These are phyloP conservation scores for Lomographa bimaculata DNA, from an alignment of 2,888 invertebrate genomes.

Conservation along the genomic window DNA sequence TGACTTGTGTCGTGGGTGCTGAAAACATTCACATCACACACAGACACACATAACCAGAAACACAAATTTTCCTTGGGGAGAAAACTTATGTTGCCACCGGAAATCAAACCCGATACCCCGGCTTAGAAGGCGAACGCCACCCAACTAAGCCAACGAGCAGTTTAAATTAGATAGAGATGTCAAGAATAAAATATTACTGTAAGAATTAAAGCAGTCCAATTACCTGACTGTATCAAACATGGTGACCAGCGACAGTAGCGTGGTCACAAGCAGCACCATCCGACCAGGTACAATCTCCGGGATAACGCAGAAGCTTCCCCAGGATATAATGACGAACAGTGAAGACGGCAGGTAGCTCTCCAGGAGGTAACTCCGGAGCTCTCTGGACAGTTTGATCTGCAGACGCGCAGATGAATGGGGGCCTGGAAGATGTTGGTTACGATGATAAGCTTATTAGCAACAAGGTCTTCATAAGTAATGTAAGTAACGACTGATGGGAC, in stretches of 20 bases:
- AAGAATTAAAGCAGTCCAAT: constrained; percentile 5
- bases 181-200: no score
- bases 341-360: constrained; percentile 86
- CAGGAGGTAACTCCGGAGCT: constrained; percentile 84
- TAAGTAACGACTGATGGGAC: no score
- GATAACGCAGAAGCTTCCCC: constrained; percentile 87
- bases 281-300: constrained; percentile 86
- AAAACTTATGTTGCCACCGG: no score
- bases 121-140: no score
- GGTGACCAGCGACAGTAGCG: constrained; percentile 85
- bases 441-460: constrained; percentile 4
- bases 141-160: no score
- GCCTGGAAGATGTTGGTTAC: constrained; percentile 57
- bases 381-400: constrained; percentile 84
- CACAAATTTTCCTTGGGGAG: no score
- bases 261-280: constrained; percentile 86
- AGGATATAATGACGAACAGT: constrained; percentile 86
- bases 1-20: no score
- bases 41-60: no score
- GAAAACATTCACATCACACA: no score
- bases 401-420: constrained; percentile 85
- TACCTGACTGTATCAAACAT: constrained; percentile 87
- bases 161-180: no score
- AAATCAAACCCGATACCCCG: no score
- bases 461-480: no score